Percentiles rank a stretch among this genome's conserved stretches.
These are phyloP conservation scores for Onthophagus taurus DNA, from an alignment of 1,140 invertebrate genomes.

Conservation along the genomic window DNA sequence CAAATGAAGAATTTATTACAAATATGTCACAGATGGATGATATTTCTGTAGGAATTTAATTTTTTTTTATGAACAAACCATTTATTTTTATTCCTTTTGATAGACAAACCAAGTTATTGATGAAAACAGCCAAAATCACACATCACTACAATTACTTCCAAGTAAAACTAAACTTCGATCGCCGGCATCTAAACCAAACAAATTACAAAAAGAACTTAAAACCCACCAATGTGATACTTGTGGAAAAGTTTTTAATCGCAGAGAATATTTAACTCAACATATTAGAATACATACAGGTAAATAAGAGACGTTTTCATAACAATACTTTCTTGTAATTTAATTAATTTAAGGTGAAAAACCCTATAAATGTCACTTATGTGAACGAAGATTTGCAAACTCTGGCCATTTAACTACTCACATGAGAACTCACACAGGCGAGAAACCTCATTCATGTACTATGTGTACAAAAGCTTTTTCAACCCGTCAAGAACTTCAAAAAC, in stretches of 20 bases:
- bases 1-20: too few relatives aligned
- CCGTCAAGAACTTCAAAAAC: constrained; percentile 19
- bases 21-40: too few relatives aligned
- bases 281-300: constrained; percentile 23
- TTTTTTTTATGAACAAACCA: too few relatives aligned
- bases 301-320: not conserved
- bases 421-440: constrained; percentile 38
- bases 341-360: constrained; percentile 18
- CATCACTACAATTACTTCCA: too few relatives aligned
- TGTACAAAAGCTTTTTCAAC: constrained; percentile 24
- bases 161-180: too few relatives aligned
- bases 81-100: too few relatives aligned
- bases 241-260: constrained; percentile 21
- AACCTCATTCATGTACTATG: constrained; percentile 24
- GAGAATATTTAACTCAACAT: constrained; percentile 23
- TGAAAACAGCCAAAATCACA: too few relatives aligned
- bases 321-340: not conserved
- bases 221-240: constrained; percentile 23
- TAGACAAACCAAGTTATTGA: too few relatives aligned
- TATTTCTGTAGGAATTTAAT: too few relatives aligned
- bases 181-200: too few relatives aligned
- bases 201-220: constrained; percentile 18
- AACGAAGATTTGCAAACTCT: constrained; percentile 21
- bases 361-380: constrained; percentile 23
- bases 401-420: constrained; percentile 33